Evolutionary conservation across 2,888 invertebrate genomes (phyloP), one percentile per base, ranked within the genome.

Genomic region (Tachystola acroxantha): DNA sequence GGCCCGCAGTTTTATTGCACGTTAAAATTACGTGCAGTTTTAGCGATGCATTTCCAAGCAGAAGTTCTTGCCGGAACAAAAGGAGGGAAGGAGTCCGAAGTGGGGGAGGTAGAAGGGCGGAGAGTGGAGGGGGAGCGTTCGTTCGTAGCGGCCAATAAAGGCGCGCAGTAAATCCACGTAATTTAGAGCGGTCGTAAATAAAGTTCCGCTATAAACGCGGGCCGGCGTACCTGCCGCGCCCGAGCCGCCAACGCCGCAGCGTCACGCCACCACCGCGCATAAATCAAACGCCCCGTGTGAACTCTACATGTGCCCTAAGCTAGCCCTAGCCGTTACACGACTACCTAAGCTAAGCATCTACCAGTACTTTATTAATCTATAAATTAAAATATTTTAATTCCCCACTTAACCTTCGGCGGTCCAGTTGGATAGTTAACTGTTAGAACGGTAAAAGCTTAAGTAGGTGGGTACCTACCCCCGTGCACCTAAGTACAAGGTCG

Each of bases 181-280:
- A 84, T 86, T 85, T 86, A 85, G 84, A 78, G 84, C 82, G 67
- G 75, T 70, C 60, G 68, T 86, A 86, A 84, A 85, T 85, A 80
- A 71, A 79, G 84, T 86, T 84, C 82, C 71, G 81, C 81, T 78
- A 76, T 84, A 84, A 82, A 82, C 65, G 70, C 66, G 68, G 58
- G 63, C 68, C 57, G 68, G 64, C 71, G 79, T 80, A 75, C 79
- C 78, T 78, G 79, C 75, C 80, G 64, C n/a, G 68, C 62, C 59
- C 63, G 57, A 54, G 48, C 51, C 57, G 62, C 68, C 58, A 57
- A 61, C 50, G 37, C 39, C 39, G 34, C 46, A 44, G 51, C 55
- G 57, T 55, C 64, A 61, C 60, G 64, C 53, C 52, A 60, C 53
- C 52, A 60, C 48, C 52, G 39, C 37, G 50, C 48, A 59, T 65